Evolutionary conservation across 2,797 vertebrate genomes (phyloP).

Genomic region (Salmo trutta): DNA sequence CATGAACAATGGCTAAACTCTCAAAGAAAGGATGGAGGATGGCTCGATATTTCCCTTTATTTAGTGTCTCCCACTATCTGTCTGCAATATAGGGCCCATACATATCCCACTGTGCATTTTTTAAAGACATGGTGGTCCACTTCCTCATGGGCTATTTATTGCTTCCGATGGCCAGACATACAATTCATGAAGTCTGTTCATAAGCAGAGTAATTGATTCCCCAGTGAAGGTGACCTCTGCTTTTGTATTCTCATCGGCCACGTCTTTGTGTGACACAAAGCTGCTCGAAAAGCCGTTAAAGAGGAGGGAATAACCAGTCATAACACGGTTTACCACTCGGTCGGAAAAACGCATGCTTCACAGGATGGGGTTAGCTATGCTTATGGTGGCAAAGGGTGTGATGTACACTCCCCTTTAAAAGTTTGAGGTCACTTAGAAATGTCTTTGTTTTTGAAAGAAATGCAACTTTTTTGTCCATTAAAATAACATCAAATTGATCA

Average conservation of each 20-base stretch:
- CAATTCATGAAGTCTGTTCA: constrained; percentile 82
- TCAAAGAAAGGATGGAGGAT: constrained; percentile 36
- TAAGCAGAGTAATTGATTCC: constrained; percentile 86
- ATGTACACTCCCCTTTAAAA: no score
- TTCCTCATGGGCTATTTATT: constrained; percentile 84
- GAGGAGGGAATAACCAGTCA: constrained; percentile 22
- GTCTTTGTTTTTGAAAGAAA: no score
- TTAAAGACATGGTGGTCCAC: constrained; percentile 78
- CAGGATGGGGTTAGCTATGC: neutral
- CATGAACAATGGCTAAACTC: constrained; percentile 55
- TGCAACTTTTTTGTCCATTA: no score
- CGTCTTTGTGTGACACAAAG: constrained; percentile 67
- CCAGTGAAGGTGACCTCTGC: constrained; percentile 85
- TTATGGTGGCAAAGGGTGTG: constrained; percentile 13
- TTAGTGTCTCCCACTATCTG: constrained; percentile 49
- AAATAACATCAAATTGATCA: no score
- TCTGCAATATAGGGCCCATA: constrained; percentile 37
- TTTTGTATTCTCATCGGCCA: constrained; percentile 75
- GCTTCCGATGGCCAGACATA: constrained; percentile 82
- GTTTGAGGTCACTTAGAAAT: no score
- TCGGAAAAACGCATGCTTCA: constrained; percentile 30
- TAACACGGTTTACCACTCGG: constrained; percentile 6
- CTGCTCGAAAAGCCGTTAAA: constrained; percentile 36
- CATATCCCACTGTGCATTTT: constrained; percentile 76
- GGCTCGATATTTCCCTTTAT: constrained; percentile 72